phyloP scores from a whole-genome alignment of 2,113 vertebrate species.

The Antechinus flavipes region DNA sequence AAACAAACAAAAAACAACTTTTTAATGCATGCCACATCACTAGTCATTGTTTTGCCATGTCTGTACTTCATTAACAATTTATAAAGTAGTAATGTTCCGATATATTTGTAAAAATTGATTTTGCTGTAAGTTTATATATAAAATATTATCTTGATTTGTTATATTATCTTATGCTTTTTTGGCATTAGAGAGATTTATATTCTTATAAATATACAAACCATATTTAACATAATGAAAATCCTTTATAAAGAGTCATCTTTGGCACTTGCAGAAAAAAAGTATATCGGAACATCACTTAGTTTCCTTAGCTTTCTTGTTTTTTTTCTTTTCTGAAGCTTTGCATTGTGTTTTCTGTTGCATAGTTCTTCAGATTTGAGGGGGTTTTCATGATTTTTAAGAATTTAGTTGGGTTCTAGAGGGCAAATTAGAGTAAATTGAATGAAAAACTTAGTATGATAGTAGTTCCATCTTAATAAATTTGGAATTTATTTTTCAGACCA shows the following conservation, averaged over 20 bases:
- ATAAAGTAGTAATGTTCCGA: slow-evolving; percentile 86
- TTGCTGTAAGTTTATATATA: slow-evolving; percentile 28
- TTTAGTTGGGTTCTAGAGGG: slow-evolving; percentile 71
- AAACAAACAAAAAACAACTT: slow-evolving; percentile 74
- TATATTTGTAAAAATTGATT: slow-evolving; percentile 67
- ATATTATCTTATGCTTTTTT: slow-evolving; percentile 26
- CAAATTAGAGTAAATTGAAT: slow-evolving; percentile 45
- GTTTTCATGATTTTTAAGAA: slow-evolving; percentile 59
- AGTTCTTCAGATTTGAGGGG: slow-evolving; percentile 74
- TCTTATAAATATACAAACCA: not conserved
- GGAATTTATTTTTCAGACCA: slow-evolving; percentile 89
- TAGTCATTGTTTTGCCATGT: slow-evolving; percentile 80
- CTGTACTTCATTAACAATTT: slow-evolving; percentile 76
- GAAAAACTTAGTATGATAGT: slow-evolving; percentile 37
- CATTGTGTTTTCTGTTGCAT: slow-evolving; percentile 74
- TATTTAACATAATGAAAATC: not conserved
- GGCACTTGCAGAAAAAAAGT: slow-evolving; percentile 13
- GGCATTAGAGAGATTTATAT: not conserved
- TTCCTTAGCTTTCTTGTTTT: slow-evolving; percentile 70
- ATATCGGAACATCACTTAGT: slow-evolving; percentile 85
- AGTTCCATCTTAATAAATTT: slow-evolving; percentile 58
- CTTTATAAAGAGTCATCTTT: not conserved
- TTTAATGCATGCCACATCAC: slow-evolving; percentile 88
- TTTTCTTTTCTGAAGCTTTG: slow-evolving; percentile 70
- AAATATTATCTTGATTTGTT: slow-evolving; percentile 48